A percentile compares a stretch with the other conserved stretches of the same genome.
Conservation (phyloP, 1,140 invertebrate species). For the Tetranychus cinnabarinus region DNA sequence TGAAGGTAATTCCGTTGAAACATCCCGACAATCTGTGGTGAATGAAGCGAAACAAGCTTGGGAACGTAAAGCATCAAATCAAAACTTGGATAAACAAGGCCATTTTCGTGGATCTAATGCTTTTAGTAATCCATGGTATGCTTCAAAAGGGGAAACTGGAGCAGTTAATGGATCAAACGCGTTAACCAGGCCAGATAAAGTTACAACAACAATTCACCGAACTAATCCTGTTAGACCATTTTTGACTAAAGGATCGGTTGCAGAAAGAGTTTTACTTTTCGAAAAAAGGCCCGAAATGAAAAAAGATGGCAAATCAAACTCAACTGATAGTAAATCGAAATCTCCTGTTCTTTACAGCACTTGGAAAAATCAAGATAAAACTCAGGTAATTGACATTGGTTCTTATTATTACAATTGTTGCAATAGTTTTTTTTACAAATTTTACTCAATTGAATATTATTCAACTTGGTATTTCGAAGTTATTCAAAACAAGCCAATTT, state of each 20-base stretch:
- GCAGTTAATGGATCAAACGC: too few relatives aligned
- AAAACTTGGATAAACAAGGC: too few relatives aligned
- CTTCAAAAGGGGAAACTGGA: neutral
- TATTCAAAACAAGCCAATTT: too few relatives aligned
- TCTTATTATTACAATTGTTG: neutral
- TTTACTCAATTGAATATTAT: too few relatives aligned
- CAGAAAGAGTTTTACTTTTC: conserved; percentile 68
- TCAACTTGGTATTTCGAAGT: too few relatives aligned
- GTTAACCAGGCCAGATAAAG: too few relatives aligned
- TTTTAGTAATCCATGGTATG: neutral
- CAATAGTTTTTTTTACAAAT: neutral
- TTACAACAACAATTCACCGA: too few relatives aligned
- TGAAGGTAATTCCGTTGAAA: too few relatives aligned
- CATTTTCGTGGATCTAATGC: too few relatives aligned
- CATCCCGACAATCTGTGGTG: neutral
- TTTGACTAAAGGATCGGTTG: conserved; percentile 63
- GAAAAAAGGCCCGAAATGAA: conserved; percentile 48
- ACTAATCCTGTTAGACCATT: conserved; percentile 37
- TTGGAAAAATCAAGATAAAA: neutral
- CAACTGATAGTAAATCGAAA: neutral
- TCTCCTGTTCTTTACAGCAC: neutral
- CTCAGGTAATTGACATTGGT: neutral
- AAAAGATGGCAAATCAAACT: neutral
- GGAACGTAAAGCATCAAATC: neutral
- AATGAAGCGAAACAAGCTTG: neutral